Conservation (phyloP, 2,797 vertebrate genomes). For the Corythornis leucogaster region DNA sequence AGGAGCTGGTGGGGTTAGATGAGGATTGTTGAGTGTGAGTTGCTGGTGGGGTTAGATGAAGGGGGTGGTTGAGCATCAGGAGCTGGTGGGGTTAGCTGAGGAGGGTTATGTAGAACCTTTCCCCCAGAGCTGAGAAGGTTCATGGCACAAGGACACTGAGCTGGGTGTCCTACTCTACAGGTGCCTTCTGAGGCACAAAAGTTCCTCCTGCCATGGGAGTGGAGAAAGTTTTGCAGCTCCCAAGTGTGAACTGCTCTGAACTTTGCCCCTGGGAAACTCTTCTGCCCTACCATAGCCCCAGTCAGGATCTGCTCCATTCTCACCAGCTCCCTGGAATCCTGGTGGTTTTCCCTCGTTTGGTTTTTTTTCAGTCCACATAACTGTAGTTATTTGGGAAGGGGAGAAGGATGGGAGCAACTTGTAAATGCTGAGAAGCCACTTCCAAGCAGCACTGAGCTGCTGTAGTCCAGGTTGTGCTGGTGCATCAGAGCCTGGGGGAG, state of each 20-base stretch:
- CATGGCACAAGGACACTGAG: rapidly evolving
- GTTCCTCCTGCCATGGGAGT: not conserved
- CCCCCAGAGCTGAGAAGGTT: not conserved
- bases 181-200: not conserved
- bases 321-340: not conserved
- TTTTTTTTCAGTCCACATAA: rapidly evolving
- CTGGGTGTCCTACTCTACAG: not conserved
- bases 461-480: not conserved
- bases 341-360: rapidly evolving
- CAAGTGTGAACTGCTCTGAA: not conserved
- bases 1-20: too few species aligned
- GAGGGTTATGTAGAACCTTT: not conserved
- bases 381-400: not conserved
- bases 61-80: too few species aligned
- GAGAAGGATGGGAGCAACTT: not conserved
- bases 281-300: not conserved
- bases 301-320: not conserved
- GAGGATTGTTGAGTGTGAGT: too few species aligned
- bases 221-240: not conserved
- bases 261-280: not conserved
- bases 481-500: not conserved
- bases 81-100: too few species aligned
- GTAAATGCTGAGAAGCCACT: not conserved
- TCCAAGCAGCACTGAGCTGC: not conserved
- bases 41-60: too few species aligned